Evolutionary conservation across 2,888 invertebrate genomes (phyloP), one percentile per base, ranked within the genome.

Genomic region (Ornithoptera alexandrae): DNA sequence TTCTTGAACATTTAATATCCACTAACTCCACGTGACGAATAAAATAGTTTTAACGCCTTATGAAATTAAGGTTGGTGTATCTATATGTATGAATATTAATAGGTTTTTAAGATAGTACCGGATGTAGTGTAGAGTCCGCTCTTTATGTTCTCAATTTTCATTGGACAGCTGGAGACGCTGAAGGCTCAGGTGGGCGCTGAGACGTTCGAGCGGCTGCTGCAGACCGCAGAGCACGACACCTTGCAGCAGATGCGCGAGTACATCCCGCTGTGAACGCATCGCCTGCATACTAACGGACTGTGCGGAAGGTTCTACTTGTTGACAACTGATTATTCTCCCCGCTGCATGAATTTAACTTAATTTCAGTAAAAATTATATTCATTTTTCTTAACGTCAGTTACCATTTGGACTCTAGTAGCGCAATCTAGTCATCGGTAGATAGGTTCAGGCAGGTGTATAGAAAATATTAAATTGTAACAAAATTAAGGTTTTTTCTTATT

Each of bases 181-280:
- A 95, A 95, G 79, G 93, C 93, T 71, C 95, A 96, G 84, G 89
- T 97, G n/a, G 97, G 97, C 0, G 93, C 94, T n/a, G 93, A 94
- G 62, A 94, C 94, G 15, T 98, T 97, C 84, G 94, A 96, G 70
- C 95, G 95, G 70, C 90, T 98, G 67, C 88, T 97, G 79, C 94
- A 94, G 68, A 94, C 95, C 3, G 94, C 97, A 0, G 96, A 96
- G 77, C 93, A 94, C 4, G 96, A 96, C 75, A 96, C 96, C 1
- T 86, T 96, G 78, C 93, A 95, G 72, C 96, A 96, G 82, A 93
- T 97, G 72, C 92, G 94, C 79, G 94, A 94, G 79, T 95, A 95
- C 74, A 87, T 93, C 79, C 89, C 91, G 36, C 82, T 93, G 50
- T 91, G 78, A 86, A 80, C 72, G 42, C 42, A 36, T 42, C 22